These are phyloP conservation scores for Pseudoips prasinana DNA, from an alignment of 2,888 invertebrate species.

Conservation along the genomic window DNA sequence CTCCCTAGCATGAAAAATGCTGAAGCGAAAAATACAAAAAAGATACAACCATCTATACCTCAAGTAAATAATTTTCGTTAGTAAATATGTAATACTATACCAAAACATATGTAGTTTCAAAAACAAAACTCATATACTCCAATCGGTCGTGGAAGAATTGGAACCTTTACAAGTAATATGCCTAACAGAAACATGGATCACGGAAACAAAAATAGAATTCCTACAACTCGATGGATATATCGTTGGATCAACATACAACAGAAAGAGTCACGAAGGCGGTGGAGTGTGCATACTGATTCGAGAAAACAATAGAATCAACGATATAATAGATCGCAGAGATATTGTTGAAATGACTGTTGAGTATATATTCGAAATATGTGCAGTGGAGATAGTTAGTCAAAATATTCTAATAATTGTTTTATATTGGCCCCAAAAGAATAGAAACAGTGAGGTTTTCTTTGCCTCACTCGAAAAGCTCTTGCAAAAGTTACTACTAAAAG, in stretches of 20 bases:
- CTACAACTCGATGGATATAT: not conserved
- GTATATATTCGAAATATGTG: no score
- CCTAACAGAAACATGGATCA: conserved; percentile 7
- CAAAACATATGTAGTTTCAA: conserved; percentile 5
- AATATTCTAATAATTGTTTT: no score
- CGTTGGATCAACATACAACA: not conserved
- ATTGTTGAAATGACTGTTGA: no score
- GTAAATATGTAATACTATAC: not conserved
- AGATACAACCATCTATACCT: not conserved
- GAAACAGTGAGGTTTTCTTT: no score
- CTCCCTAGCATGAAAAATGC: no score
- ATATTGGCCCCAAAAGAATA: no score
- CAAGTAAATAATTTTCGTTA: conserved; percentile 1
- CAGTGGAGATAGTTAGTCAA: no score
- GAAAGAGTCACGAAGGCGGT: conserved; percentile 1
- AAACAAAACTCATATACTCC: conserved; percentile 5
- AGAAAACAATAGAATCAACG: not conserved
- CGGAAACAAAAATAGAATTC: conserved; percentile 1
- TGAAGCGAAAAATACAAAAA: no score
- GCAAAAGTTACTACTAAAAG: no score
- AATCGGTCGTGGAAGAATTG: conserved; percentile 1
- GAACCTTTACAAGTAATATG: conserved; percentile 1
- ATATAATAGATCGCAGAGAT: not conserved
- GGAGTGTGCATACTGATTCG: conserved; percentile 2
- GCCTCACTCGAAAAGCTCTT: no score